Evolutionary conservation across 2,113 vertebrate species (phyloP).

Genomic region (Trichechus manatus): DNA sequence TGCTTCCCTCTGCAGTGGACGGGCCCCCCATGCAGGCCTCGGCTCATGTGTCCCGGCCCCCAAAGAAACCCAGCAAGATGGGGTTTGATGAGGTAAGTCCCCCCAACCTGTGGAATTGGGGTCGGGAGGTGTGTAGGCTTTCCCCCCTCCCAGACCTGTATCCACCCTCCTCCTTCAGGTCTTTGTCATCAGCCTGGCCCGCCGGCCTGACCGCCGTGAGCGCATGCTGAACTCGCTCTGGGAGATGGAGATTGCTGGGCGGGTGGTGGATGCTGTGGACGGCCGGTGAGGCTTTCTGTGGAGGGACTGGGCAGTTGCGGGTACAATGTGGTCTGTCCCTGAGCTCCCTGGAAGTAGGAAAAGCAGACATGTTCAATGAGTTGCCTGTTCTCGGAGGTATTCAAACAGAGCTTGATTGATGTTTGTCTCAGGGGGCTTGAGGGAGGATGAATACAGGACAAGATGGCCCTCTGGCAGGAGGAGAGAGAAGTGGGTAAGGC

Average conservation of each 20-base stretch:
- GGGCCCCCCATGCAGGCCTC: conserved; percentile 94
- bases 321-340: not conserved
- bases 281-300: conserved; percentile 88
- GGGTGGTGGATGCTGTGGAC: conserved; percentile 94
- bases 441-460: not conserved
- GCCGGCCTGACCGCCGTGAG: conserved; percentile 91
- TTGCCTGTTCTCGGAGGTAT: not conserved
- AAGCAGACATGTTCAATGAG: not conserved
- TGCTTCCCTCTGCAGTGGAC: conserved; percentile 89
- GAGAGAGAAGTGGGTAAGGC: not conserved
- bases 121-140: not conserved
- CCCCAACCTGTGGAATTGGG: fast-evolving
- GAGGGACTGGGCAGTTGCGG: not conserved
- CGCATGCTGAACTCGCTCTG: conserved; percentile 94
- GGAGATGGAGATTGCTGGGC: conserved; percentile 93
- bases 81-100: conserved; percentile 95
- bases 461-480: fast-evolving
- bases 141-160: not conserved
- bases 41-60: conserved; percentile 89
- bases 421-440: not conserved
- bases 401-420: not conserved
- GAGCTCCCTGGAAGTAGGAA: not conserved
- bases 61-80: conserved; percentile 93
- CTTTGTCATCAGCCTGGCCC: conserved; percentile 95
- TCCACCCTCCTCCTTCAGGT: conserved; percentile 86